A percentile compares a stretch with the other conserved stretches of the same genome.
Conservation (phyloP, 2,797 vertebrate species). For the Eupleurogrammus muticus region DNA sequence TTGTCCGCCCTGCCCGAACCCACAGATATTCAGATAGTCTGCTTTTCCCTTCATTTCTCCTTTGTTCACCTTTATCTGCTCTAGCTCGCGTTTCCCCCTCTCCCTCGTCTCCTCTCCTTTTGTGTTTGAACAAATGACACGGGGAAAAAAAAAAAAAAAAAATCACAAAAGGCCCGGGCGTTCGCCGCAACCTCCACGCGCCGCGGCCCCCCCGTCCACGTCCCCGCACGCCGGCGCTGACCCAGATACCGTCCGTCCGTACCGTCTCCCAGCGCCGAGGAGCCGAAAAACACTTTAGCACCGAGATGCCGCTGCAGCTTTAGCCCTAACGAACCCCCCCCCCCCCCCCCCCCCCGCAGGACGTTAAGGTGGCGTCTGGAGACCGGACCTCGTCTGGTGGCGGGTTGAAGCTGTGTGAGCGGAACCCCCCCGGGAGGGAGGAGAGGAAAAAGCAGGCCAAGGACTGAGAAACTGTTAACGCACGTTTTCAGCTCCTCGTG, state of each 20-base stretch:
- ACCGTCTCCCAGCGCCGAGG: conserved; percentile 43
- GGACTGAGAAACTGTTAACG: conserved; percentile 76
- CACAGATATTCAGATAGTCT: conserved; percentile 53
- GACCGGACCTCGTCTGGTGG: conserved; percentile 54
- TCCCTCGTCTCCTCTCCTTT: conserved; percentile 60
- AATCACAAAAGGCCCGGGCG: conserved; percentile 64
- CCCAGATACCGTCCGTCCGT: conserved; percentile 74
- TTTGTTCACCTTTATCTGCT: conserved; percentile 59
- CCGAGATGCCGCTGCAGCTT: conserved; percentile 10
- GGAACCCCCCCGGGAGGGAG: conserved; percentile 54
- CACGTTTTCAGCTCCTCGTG: conserved; percentile 73
- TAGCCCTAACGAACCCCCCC: conserved; percentile 29
- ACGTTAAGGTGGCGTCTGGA: conserved; percentile 23
- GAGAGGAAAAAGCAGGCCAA: conserved; percentile 77
- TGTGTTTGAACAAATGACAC: conserved; percentile 70
- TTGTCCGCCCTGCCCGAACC: conserved; percentile 29
- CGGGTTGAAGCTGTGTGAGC: conserved; percentile 59
- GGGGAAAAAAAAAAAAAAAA: no score
- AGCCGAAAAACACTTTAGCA: conserved; percentile 45
- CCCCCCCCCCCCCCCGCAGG: conserved; percentile 17
- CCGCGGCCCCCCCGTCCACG: conserved; percentile 54
- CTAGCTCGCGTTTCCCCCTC: conserved; percentile 42
- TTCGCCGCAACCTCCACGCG: conserved; percentile 51
- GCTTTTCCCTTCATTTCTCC: conserved; percentile 50
- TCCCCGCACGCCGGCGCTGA: conserved; percentile 70